Percentiles rank a stretch among this genome's conserved stretches.
Evolutionary conservation across 2,888 invertebrate species (phyloP).

Genomic region (Sympetrum striolatum): DNA sequence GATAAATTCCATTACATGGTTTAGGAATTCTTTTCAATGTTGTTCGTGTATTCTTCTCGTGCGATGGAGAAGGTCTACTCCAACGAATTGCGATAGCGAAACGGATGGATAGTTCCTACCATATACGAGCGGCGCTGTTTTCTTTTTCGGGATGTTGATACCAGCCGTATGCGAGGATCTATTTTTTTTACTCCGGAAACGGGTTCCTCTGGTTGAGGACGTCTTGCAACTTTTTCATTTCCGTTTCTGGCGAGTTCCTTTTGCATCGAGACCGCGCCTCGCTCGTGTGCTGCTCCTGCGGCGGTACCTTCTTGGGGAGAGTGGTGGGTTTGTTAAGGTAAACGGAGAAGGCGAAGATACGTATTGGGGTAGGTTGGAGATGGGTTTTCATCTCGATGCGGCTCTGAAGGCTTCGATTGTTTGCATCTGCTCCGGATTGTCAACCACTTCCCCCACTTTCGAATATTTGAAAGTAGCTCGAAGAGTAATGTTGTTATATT

Average conservation of each 20-base stretch:
- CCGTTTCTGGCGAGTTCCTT: not conserved
- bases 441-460: too few species aligned
- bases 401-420: too few species aligned
- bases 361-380: too few species aligned
- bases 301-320: not conserved
- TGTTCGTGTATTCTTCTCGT: not conserved
- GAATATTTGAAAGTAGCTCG: too few species aligned
- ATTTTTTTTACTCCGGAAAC: not conserved
- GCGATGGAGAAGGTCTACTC: not conserved
- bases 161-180: not conserved
- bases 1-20: too few species aligned
- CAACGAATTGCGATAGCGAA: not conserved
- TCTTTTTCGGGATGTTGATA: not conserved
- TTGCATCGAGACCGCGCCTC: not conserved
- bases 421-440: too few species aligned
- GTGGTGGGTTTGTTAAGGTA: not conserved
- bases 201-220: not conserved
- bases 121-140: not conserved
- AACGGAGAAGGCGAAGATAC: too few species aligned
- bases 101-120: not conserved
- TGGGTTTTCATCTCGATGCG: not conserved
- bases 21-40: too few species aligned
- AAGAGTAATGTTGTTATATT: too few species aligned
- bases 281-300: not conserved
- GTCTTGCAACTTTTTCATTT: not conserved